Percentiles rank a stretch among this genome's conserved stretches.
These are phyloP conservation scores for Microchirus variegatus DNA, from an alignment of 2,797 vertebrate species.

Conservation along the genomic window DNA sequence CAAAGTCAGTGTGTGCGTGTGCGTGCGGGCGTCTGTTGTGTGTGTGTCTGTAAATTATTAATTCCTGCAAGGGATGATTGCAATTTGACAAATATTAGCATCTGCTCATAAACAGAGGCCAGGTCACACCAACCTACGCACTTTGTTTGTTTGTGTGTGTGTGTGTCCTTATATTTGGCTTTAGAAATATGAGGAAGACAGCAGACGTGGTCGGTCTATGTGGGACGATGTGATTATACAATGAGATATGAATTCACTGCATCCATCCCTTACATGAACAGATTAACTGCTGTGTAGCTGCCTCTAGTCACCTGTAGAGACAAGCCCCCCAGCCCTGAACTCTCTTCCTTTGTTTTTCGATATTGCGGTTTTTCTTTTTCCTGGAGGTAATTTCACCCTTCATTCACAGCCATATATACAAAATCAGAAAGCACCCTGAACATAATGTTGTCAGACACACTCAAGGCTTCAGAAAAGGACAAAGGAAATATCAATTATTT, in stretches of 20 bases:
- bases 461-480: too few species aligned
- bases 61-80: conserved; percentile 47
- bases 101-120: conserved; percentile 67
- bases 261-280: conserved; percentile 45
- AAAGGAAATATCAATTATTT: neutral
- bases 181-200: conserved; percentile 54
- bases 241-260: conserved; percentile 55
- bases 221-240: conserved; percentile 54
- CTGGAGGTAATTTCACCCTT: conserved; percentile 12
- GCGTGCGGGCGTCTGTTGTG: too few species aligned
- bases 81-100: conserved; percentile 72
- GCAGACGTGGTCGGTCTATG: conserved; percentile 36
- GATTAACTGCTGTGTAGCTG: conserved; percentile 44
- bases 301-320: conserved; percentile 7
- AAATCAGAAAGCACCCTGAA: conserved; percentile 12
- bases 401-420: neutral
- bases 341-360: conserved; percentile 9
- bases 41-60: conserved; percentile 42
- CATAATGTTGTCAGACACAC: neutral
- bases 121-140: conserved; percentile 44
- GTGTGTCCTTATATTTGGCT: conserved; percentile 56
- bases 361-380: neutral
- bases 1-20: conserved; percentile 17
- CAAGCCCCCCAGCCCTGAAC: conserved; percentile 22
- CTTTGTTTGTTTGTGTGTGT: conserved; percentile 36